A percentile compares a stretch with the other conserved stretches of the same genome.
Conservation (phyloP, 2,888 invertebrate species). For the Ceratothoa steindachneri region DNA sequence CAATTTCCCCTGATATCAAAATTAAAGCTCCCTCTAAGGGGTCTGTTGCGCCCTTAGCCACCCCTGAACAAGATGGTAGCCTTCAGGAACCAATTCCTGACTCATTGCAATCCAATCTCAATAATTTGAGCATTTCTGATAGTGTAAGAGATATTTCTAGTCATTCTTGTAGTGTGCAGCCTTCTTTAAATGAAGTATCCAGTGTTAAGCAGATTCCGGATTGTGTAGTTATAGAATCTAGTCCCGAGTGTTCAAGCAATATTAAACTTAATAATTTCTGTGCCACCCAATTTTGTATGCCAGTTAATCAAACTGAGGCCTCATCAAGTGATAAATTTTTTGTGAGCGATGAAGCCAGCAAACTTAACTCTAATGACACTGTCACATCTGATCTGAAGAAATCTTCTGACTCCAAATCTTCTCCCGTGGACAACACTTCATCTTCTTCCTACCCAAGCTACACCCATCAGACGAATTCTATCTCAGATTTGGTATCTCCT, state of each 20-base stretch:
- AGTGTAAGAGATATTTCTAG: background rate
- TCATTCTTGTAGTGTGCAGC: background rate
- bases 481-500: background rate
- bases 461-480: background rate
- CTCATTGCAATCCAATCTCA: background rate
- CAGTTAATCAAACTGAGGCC: background rate
- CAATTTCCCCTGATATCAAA: background rate
- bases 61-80: conserved; percentile 59
- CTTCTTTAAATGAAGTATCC: background rate
- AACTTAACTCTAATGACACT: background rate
- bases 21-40: background rate
- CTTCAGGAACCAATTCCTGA: conserved; percentile 19
- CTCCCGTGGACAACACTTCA: background rate
- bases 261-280: conserved; percentile 1
- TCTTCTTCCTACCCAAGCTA: background rate
- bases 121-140: background rate
- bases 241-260: conserved; percentile 6
- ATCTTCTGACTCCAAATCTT: background rate
- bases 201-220: background rate
- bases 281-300: background rate
- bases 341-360: background rate
- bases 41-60: conserved; percentile 59
- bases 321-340: background rate
- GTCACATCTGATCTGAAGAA: background rate
- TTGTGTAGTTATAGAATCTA: background rate